Percentiles rank a stretch among this genome's conserved stretches.
phyloP scores from a whole-genome alignment of 2,113 vertebrate genomes.

The Dromaius novaehollandiae region DNA sequence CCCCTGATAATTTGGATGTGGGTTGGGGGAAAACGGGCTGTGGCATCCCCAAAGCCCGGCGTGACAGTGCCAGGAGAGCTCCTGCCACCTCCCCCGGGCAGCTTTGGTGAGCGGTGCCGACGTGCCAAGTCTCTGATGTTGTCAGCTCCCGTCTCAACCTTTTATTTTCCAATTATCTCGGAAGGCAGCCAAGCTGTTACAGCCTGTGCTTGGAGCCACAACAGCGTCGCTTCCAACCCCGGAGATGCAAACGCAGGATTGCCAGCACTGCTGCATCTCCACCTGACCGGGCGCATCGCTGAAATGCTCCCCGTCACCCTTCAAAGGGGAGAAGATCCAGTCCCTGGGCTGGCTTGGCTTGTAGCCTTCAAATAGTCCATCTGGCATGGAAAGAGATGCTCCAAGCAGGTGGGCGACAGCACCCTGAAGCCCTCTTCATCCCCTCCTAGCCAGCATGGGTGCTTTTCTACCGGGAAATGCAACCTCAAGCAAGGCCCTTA shows the following conservation, averaged over 20 bases:
- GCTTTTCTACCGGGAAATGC: neutral
- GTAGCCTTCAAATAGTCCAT: neutral
- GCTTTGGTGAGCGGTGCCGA: neutral
- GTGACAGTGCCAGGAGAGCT: neutral
- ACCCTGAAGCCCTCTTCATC: neutral
- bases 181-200: neutral
- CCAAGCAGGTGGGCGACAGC: too few species aligned
- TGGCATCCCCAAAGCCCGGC: too few species aligned
- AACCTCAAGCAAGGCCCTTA: neutral
- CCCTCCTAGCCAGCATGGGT: neutral
- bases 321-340: neutral
- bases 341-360: neutral
- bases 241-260: neutral
- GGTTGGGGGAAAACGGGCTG: neutral
- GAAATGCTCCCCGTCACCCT: neutral
- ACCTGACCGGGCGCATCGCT: neutral
- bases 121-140: neutral
- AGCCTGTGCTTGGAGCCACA: neutral
- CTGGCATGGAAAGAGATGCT: neutral
- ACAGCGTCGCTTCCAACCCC: neutral
- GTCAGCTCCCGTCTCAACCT: neutral
- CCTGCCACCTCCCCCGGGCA: neutral
- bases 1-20: neutral
- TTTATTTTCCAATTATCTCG: neutral
- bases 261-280: neutral